Percentiles rank a stretch among this genome's conserved stretches.
Conservation (phyloP, 92 coral and sea anemone species). For the Micromussa lordhowensis region DNA sequence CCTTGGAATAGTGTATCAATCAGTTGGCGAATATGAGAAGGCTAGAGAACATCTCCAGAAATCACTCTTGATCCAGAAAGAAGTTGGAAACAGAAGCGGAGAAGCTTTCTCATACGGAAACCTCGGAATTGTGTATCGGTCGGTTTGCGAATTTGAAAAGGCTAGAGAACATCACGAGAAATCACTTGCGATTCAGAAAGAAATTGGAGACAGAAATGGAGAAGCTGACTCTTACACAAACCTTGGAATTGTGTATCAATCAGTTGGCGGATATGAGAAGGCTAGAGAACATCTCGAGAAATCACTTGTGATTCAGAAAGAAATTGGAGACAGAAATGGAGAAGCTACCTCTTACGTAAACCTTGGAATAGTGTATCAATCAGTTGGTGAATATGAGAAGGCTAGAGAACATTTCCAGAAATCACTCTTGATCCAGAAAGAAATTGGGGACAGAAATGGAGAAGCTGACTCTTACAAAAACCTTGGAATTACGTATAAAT, state of each 20-base stretch:
- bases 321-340: no score
- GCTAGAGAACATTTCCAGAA: no score
- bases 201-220: constrained; percentile 8
- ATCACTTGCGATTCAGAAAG: neutral
- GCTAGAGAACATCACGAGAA: neutral
- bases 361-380: no score
- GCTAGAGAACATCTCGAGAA: no score
- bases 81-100: neutral
- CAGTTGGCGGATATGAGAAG: neutral
- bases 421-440: no score
- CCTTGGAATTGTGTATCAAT: neutral
- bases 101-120: neutral
- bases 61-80: neutral
- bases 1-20: constrained; percentile 4
- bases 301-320: no score
- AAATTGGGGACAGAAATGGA: no score
- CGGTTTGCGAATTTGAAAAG: neutral
- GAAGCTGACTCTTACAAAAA: no score
- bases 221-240: neutral
- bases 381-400: no score
- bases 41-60: neutral
- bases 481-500: no score
- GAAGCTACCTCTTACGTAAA: no score
- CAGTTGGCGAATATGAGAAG: neutral
- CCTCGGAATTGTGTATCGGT: neutral